These are phyloP conservation scores for Eidolon helvum DNA, from an alignment of 2,113 vertebrate species.

Conservation along the genomic window DNA sequence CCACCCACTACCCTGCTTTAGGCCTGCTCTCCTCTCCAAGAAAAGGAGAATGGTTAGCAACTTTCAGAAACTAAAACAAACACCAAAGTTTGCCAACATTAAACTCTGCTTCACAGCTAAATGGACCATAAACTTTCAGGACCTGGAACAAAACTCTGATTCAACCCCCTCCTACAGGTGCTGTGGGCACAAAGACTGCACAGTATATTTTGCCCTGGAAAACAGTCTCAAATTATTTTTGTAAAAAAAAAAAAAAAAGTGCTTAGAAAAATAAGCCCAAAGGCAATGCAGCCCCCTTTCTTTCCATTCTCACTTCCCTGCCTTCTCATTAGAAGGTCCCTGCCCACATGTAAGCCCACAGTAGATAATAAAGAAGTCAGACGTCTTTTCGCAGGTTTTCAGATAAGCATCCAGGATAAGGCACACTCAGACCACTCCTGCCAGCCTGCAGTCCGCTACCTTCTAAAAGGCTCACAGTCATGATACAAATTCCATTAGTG, in stretches of 20 bases:
- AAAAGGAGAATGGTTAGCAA: constrained; percentile 24
- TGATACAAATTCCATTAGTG: neutral
- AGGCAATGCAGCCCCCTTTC: neutral
- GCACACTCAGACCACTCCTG: neutral
- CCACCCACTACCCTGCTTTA: neutral
- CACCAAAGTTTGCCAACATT: constrained; percentile 32
- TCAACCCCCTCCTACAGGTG: constrained; percentile 52
- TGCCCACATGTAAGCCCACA: neutral
- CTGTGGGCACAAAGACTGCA: constrained; percentile 47
- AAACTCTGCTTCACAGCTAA: constrained; percentile 54
- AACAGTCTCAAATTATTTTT: constrained; percentile 56
- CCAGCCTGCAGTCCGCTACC: neutral
- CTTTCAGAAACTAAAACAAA: constrained; percentile 66
- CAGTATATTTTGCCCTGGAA: constrained; percentile 34
- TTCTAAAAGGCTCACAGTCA: neutral
- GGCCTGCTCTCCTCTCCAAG: neutral
- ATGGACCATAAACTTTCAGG: constrained; percentile 63
- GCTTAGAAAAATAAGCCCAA: constrained; percentile 32
- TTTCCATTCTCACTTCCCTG: neutral
- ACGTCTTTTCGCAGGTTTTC: neutral
- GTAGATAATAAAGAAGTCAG: neutral
- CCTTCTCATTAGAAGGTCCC: neutral
- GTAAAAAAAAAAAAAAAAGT: neutral
- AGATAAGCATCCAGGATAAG: neutral
- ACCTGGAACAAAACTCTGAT: constrained; percentile 54